Conservation (phyloP, 2,797 vertebrate genomes). For the Menidia menidia region DNA sequence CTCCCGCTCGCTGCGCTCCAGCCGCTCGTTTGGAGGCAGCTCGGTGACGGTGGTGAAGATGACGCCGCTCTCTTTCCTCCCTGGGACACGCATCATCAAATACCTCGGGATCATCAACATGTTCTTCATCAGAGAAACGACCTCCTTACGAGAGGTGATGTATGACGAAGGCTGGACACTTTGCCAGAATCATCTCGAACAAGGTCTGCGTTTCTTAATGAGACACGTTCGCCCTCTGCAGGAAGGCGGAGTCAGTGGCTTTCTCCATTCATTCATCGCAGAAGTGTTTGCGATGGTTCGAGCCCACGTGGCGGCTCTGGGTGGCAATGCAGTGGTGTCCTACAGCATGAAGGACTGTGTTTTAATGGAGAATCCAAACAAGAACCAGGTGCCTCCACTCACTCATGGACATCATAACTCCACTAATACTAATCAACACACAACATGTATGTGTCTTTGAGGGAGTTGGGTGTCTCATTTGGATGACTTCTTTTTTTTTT, state of each 20-base stretch:
- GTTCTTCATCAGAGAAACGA: constrained; percentile 99
- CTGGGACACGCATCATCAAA: constrained; percentile 94
- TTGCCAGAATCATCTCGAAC: not conserved
- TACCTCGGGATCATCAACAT: constrained; percentile 99
- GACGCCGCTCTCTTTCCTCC: constrained; percentile 97
- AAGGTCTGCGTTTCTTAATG: not conserved
- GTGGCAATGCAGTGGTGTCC: constrained; percentile 96
- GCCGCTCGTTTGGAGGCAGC: constrained; percentile 82
- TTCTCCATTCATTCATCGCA: constrained; percentile 95
- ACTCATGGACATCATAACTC: not conserved
- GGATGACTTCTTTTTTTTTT: not conserved
- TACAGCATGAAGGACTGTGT: constrained; percentile 99
- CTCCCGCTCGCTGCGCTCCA: constrained; percentile 86
- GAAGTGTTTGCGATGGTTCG: constrained; percentile 99
- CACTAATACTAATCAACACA: not conserved
- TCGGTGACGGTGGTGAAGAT: constrained; percentile 95
- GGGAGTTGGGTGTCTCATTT: not conserved
- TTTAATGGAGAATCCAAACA: constrained; percentile 99
- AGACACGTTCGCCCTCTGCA: constrained; percentile 58
- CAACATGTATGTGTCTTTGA: not conserved
- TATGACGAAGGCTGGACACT: not conserved
- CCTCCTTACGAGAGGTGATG: constrained; percentile 93
- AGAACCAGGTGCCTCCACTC: constrained; percentile 90
- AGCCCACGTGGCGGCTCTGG: constrained; percentile 96
- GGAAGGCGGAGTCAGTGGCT: constrained; percentile 98